phyloP scores from a whole-genome alignment of 2,113 vertebrate genomes.

The Holacanthus passer region DNA sequence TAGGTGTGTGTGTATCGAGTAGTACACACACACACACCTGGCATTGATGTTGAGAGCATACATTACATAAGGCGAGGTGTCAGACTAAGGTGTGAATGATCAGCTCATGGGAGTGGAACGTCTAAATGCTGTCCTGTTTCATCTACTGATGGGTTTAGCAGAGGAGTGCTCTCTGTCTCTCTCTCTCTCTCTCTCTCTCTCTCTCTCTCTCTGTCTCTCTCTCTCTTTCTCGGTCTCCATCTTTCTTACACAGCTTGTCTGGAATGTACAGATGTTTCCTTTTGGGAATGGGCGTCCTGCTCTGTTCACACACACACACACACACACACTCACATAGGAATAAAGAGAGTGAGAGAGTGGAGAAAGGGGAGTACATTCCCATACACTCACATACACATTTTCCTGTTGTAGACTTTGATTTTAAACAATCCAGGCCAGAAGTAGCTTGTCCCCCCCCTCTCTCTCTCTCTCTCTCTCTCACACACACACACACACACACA shows the following conservation, averaged over 20 bases:
- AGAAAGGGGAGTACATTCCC: slow-evolving; percentile 37
- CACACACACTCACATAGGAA: slow-evolving; percentile 25
- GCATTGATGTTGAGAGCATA: neutral
- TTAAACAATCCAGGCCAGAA: slow-evolving; percentile 11
- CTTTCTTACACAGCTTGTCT: slow-evolving; percentile 93
- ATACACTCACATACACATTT: slow-evolving; percentile 43
- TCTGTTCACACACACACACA: slow-evolving; percentile 80
- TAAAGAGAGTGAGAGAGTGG: slow-evolving; percentile 32
- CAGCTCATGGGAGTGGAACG: slow-evolving; percentile 40
- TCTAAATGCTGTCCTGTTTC: slow-evolving; percentile 50
- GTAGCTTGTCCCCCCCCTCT: neutral
- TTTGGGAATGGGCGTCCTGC: slow-evolving; percentile 83
- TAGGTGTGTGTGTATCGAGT: neutral
- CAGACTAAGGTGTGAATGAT: slow-evolving; percentile 47
- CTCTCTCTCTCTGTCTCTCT: slow-evolving; percentile 27
- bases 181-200: slow-evolving; percentile 20
- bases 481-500: neutral
- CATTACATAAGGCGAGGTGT: slow-evolving; percentile 49
- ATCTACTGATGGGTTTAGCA: slow-evolving; percentile 72
- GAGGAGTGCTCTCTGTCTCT: slow-evolving; percentile 41
- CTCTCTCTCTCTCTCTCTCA: neutral
- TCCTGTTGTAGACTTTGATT: slow-evolving; percentile 4
- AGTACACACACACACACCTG: slow-evolving; percentile 12
- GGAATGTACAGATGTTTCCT: slow-evolving; percentile 99
- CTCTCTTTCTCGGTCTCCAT: slow-evolving; percentile 49